These are phyloP conservation scores for Lymantria monacha DNA, from an alignment of 2,888 invertebrate species.

Conservation along the genomic window DNA sequence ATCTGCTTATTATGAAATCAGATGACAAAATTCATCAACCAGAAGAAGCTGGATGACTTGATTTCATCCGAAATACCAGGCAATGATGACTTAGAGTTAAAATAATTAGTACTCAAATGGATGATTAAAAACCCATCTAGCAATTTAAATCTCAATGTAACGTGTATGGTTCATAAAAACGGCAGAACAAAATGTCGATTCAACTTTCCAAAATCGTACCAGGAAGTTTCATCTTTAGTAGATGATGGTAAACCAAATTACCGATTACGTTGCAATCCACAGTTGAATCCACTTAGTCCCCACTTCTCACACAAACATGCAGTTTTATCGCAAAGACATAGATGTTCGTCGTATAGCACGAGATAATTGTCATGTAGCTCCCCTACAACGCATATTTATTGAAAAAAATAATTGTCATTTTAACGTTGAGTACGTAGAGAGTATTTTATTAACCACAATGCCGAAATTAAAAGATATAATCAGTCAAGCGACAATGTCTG, in stretches of 20 bases:
- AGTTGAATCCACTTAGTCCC: constrained; percentile 13
- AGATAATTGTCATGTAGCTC: too few relatives aligned
- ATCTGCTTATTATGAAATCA: constrained; percentile 16
- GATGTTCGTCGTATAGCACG: neutral
- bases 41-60: constrained; percentile 22
- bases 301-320: constrained; percentile 14
- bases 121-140: constrained; percentile 17
- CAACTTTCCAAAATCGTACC: constrained; percentile 16
- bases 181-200: constrained; percentile 15
- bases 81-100: constrained; percentile 19
- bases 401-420: too few relatives aligned
- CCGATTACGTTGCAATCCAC: constrained; percentile 16
- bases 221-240: constrained; percentile 15
- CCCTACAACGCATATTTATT: too few relatives aligned
- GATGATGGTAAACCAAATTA: constrained; percentile 14
- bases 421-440: too few relatives aligned
- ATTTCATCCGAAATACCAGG: constrained; percentile 20
- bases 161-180: constrained; percentile 6
- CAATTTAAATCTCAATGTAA: constrained; percentile 1
- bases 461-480: too few relatives aligned
- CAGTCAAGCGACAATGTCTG: too few relatives aligned
- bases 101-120: constrained; percentile 19
- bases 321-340: constrained; percentile 10
- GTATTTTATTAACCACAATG: too few relatives aligned
- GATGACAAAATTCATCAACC: constrained; percentile 19